phyloP scores from a whole-genome alignment of 2,888 invertebrate genomes.

The Callyntrura sp. region DNA sequence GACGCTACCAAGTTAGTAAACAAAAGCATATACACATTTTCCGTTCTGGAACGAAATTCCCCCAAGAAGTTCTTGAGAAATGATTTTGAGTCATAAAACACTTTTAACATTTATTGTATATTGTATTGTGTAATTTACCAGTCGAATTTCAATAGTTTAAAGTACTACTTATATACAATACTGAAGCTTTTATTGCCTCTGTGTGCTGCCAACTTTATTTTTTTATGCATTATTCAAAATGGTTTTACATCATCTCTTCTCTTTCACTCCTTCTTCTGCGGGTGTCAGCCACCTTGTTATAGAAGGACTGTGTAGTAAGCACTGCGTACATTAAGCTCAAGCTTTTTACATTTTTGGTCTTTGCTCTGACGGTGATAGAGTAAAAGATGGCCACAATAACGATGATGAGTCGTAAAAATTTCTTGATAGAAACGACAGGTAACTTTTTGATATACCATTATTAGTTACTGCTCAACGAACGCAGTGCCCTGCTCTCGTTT shows the following conservation, averaged over 20 bases:
- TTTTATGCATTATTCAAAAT: not conserved
- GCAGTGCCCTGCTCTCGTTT: slow-evolving; percentile 44
- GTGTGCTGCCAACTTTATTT: too few species aligned
- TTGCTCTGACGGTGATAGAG: not conserved
- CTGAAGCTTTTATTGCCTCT: too few species aligned
- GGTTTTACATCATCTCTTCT: not conserved
- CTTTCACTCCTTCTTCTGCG: not conserved
- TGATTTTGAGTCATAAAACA: not conserved
- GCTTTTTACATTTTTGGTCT: not conserved
- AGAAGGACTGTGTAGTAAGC: too few species aligned
- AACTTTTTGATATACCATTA: slow-evolving; percentile 51
- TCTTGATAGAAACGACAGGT: slow-evolving; percentile 40
- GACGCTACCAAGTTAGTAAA: too few species aligned
- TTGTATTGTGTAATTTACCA: not conserved
- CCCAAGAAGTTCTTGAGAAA: too few species aligned
- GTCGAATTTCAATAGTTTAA: not conserved
- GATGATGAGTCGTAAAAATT: slow-evolving; percentile 66
- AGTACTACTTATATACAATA: not conserved
- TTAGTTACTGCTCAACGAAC: too few species aligned
- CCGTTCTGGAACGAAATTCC: too few species aligned
- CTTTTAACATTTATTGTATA: not conserved
- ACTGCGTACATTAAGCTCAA: not conserved
- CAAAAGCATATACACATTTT: too few species aligned
- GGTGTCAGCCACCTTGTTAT: too few species aligned
- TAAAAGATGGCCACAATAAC: not conserved